Conservation (phyloP, 2,113 vertebrate genomes). For the Cichladusa arquata region DNA sequence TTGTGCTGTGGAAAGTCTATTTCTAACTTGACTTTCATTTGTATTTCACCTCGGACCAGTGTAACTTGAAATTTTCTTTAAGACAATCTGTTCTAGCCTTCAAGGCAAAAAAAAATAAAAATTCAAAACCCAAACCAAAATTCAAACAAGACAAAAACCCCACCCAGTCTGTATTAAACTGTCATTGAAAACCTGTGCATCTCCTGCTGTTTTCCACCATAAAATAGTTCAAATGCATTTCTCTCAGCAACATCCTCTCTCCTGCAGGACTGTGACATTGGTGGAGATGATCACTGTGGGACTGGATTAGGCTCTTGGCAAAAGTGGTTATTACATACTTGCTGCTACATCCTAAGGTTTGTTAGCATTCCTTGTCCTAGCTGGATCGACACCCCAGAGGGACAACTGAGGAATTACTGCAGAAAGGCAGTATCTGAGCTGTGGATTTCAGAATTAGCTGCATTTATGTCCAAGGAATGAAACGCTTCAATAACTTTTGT, state of each 20-base stretch:
- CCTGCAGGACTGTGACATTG: neutral
- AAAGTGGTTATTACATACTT: neutral
- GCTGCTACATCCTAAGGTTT: neutral
- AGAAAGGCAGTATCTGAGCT: neutral
- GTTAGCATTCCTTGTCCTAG: neutral
- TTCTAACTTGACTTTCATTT: neutral
- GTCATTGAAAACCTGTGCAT: neutral
- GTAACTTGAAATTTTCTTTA: neutral
- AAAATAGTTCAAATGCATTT: neutral
- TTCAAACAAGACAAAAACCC: accelerated
- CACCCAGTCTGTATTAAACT: neutral
- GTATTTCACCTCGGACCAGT: neutral
- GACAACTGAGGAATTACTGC: neutral
- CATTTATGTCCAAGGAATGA: neutral
- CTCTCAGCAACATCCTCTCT: neutral
- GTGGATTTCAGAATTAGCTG: neutral
- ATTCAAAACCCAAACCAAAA: neutral
- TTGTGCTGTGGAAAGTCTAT: neutral
- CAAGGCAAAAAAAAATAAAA: neutral
- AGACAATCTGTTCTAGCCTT: neutral
- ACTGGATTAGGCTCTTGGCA: neutral
- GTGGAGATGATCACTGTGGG: neutral
- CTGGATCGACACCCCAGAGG: neutral
- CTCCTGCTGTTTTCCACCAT: neutral
- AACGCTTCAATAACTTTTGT: neutral